These are phyloP conservation scores for Pseudomugil tenellus DNA, from an alignment of 2,797 vertebrate genomes.

Conservation along the genomic window DNA sequence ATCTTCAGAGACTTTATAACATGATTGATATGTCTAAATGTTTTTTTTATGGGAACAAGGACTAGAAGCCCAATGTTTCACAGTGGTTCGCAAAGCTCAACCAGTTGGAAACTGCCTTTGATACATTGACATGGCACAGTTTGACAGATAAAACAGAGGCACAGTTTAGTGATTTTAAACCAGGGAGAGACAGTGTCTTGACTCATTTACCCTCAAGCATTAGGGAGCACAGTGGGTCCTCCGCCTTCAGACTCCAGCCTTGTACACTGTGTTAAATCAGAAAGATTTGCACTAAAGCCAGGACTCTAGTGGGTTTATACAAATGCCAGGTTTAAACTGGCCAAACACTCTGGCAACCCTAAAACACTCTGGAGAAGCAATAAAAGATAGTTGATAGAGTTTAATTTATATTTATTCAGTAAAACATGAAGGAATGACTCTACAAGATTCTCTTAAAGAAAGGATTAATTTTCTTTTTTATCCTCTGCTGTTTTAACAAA, in stretches of 20 bases:
- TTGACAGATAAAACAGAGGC: constrained; percentile 58
- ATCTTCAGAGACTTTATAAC: constrained; percentile 24
- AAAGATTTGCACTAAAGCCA: constrained; percentile 51
- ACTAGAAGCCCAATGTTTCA: constrained; percentile 23
- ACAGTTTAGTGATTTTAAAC: constrained; percentile 49
- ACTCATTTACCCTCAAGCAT: constrained; percentile 56
- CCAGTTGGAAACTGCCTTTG: constrained; percentile 37
- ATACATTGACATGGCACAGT: constrained; percentile 41
- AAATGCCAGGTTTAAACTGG: constrained; percentile 39
- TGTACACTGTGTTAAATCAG: constrained; percentile 45
- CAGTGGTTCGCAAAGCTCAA: constrained; percentile 39
- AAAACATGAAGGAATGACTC: not conserved
- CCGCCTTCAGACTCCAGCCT: constrained; percentile 39
- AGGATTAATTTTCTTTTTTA: not conserved
- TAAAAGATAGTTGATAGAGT: not conserved
- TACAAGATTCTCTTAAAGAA: not conserved
- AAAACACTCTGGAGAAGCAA: constrained; percentile 19
- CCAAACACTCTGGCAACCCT: constrained; percentile 31
- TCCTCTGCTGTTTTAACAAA: no score
- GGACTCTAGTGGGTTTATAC: constrained; percentile 34
- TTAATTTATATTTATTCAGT: not conserved
- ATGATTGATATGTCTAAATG: constrained; percentile 36
- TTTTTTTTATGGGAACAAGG: constrained; percentile 24
- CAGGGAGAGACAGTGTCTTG: constrained; percentile 40
- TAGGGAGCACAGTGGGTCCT: constrained; percentile 44